phyloP scores from a whole-genome alignment of 1,140 invertebrate genomes.

The Popillia japonica region DNA sequence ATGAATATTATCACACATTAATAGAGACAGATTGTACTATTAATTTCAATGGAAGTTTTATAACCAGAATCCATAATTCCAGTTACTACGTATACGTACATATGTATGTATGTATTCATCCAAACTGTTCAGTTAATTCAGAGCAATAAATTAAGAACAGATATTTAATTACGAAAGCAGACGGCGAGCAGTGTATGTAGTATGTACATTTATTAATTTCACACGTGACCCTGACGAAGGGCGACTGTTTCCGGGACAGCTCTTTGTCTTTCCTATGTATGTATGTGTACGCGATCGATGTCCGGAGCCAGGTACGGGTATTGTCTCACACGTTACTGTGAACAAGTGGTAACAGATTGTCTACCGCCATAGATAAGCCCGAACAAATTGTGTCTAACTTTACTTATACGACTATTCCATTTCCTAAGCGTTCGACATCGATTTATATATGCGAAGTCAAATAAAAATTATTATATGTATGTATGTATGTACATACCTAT shows the following conservation, averaged over 20 bases:
- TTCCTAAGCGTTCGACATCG: not conserved
- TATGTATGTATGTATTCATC: too few relatives aligned
- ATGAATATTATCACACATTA: too few relatives aligned
- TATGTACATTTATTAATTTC: conserved; percentile 56
- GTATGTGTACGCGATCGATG: conserved; percentile 46
- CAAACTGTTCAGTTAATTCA: not conserved
- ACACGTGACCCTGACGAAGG: conserved; percentile 50
- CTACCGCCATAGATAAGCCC: conserved; percentile 12
- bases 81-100: too few relatives aligned
- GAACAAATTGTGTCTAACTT: conserved; percentile 26
- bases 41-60: too few relatives aligned
- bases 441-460: not conserved
- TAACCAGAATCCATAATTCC: too few relatives aligned
- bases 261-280: conserved; percentile 44
- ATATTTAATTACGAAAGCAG: conserved; percentile 54
- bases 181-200: conserved; percentile 43
- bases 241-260: conserved; percentile 51
- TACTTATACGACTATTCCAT: not conserved
- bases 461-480: too few relatives aligned
- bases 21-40: too few relatives aligned
- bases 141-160: conserved; percentile 38
- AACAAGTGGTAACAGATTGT: conserved; percentile 41
- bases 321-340: conserved; percentile 44
- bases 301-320: conserved; percentile 49
- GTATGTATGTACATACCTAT: too few relatives aligned